Evolutionary conservation across 2,113 vertebrate genomes (phyloP).

Genomic region (Myodes glareolus): DNA sequence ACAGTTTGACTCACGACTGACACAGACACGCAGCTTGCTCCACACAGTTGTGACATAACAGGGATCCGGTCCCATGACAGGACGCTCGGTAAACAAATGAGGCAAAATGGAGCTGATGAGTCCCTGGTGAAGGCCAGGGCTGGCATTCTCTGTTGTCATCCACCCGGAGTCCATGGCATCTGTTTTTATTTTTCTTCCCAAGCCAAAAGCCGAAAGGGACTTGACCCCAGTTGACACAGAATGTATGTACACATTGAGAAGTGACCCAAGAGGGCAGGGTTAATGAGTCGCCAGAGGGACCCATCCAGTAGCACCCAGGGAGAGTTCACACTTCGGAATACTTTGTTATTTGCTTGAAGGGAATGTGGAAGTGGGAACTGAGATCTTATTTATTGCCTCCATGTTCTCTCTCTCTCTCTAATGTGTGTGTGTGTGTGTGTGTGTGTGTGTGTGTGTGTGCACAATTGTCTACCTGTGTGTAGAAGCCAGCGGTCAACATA

Average conservation of each 20-base stretch:
- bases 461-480: not conserved
- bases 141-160: not conserved
- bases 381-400: conserved; percentile 13
- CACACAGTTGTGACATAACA: not conserved
- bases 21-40: not conserved
- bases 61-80: not conserved
- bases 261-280: conserved; percentile 39
- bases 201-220: conserved; percentile 56
- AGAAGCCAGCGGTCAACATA: no score
- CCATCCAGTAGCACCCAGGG: conserved; percentile 32
- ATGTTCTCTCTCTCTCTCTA: not conserved
- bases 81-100: conserved; percentile 15
- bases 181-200: conserved; percentile 52
- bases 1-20: not conserved
- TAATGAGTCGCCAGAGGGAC: conserved; percentile 42
- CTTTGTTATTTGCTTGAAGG: conserved; percentile 40
- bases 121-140: conserved; percentile 53
- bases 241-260: conserved; percentile 47
- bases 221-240: conserved; percentile 62
- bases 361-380: not conserved
- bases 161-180: not conserved
- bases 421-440: not conserved
- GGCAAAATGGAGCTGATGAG: not conserved
- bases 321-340: conserved; percentile 21
- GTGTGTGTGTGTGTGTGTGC: not conserved